phyloP scores from a whole-genome alignment of 1,140 invertebrate species.

The Drosophila erecta region DNA sequence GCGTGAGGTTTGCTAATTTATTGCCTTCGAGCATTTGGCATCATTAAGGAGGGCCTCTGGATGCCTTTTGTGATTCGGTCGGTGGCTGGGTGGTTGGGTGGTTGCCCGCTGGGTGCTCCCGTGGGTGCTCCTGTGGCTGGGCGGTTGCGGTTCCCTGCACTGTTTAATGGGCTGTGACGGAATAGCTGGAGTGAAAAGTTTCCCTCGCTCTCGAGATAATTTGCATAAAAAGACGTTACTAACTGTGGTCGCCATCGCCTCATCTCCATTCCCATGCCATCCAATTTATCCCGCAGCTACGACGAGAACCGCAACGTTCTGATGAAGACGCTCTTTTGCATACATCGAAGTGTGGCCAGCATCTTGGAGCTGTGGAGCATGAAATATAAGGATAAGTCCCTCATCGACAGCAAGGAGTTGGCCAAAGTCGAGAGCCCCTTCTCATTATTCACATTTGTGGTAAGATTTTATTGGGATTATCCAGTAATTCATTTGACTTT shows the following conservation, averaged over 20 bases:
- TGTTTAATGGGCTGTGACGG: slow-evolving; percentile 75
- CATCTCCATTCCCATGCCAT: neutral
- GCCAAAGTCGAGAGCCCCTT: slow-evolving; percentile 86
- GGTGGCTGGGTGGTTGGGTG: slow-evolving; percentile 24
- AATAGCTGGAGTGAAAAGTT: slow-evolving; percentile 78
- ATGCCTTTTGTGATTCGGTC: slow-evolving; percentile 13
- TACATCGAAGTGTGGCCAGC: slow-evolving; percentile 93
- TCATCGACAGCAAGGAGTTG: slow-evolving; percentile 86
- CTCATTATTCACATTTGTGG: slow-evolving; percentile 87
- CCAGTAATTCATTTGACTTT: neutral
- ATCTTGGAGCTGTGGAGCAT: slow-evolving; percentile 92
- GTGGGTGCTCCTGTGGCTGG: slow-evolving; percentile 7
- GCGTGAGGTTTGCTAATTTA: slow-evolving; percentile 72
- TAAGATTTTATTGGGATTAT: slow-evolving; percentile 35
- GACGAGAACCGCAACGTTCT: slow-evolving; percentile 85
- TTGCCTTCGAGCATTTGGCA: slow-evolving; percentile 68
- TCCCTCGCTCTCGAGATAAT: slow-evolving; percentile 53
- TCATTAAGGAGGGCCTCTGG: slow-evolving; percentile 66
- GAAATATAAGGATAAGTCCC: slow-evolving; percentile 78
- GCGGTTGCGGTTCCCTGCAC: slow-evolving; percentile 61
- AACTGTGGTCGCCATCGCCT: slow-evolving; percentile 7
- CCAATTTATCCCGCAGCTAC: slow-evolving; percentile 77
- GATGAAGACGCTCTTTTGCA: slow-evolving; percentile 89
- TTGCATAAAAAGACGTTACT: slow-evolving; percentile 62
- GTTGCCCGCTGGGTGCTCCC: slow-evolving; percentile 12